Conservation (phyloP, 92 coral and sea anemone genomes). For the Epizoanthus scotinus region DNA sequence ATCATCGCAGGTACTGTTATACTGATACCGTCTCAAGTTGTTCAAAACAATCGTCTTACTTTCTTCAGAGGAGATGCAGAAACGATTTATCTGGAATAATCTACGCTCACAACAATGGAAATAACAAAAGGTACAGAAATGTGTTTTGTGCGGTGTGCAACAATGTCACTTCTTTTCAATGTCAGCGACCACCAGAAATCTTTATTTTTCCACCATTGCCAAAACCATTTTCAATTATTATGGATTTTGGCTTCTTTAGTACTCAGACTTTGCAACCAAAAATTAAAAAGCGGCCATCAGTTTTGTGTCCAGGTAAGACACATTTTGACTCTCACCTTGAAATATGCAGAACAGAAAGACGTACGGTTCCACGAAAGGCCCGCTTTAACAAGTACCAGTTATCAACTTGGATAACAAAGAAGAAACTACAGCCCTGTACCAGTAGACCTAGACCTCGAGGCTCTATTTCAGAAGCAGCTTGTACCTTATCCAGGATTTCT, state of each 20-base stretch:
- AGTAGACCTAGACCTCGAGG: no score
- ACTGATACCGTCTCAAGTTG: not conserved
- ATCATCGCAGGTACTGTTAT: conserved; percentile 11
- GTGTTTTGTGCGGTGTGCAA: not conserved
- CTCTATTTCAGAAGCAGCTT: no score
- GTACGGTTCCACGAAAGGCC: not conserved
- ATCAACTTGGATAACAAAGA: conserved; percentile 1
- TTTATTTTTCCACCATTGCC: not conserved
- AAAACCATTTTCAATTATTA: not conserved
- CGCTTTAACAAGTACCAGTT: not conserved
- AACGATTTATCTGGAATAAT: not conserved
- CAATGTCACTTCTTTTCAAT: not conserved
- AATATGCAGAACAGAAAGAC: not conserved
- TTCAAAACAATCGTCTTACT: not conserved
- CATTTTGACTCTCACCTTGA: not conserved
- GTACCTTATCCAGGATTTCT: not conserved
- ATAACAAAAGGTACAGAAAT: not conserved
- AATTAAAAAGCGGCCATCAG: not conserved
- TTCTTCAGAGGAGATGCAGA: conserved; percentile 5
- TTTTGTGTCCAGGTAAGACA: not conserved
- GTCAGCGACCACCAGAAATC: not conserved
- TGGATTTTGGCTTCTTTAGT: not conserved
- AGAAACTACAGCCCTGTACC: not conserved
- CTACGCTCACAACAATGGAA: not conserved
- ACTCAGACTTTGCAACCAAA: not conserved